These are phyloP conservation scores for Lepas anatifera DNA, from an alignment of 2,888 invertebrate species.

Conservation along the genomic window DNA sequence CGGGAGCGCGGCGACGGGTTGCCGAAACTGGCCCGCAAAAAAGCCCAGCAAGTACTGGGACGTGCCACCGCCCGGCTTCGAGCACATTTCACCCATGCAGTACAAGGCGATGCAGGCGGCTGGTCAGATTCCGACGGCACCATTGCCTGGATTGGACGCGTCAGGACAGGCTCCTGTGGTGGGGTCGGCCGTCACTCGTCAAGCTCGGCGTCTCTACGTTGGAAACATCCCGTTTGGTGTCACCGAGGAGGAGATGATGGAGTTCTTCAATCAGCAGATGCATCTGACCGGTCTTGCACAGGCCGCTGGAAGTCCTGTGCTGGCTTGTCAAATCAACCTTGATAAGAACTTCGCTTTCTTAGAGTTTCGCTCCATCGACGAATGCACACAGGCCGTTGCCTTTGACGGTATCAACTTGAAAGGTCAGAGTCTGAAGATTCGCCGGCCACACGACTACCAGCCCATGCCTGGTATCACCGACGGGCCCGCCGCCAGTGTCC, in stretches of 20 bases:
- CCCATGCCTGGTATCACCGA: slow-evolving; percentile 94
- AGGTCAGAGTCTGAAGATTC: slow-evolving; percentile 93
- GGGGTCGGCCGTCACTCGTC: slow-evolving; percentile 89
- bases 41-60: slow-evolving; percentile 96
- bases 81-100: slow-evolving; percentile 94
- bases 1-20: background rate
- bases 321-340: slow-evolving; percentile 97
- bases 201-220: slow-evolving; percentile 85
- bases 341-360: slow-evolving; percentile 99
- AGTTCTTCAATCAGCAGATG: slow-evolving; percentile 98
- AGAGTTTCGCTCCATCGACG: slow-evolving; percentile 90
- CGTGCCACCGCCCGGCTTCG: slow-evolving; percentile 94
- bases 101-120: slow-evolving; percentile 62
- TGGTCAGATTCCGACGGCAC: slow-evolving; percentile 65
- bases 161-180: slow-evolving; percentile 47
- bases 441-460: slow-evolving; percentile 95
- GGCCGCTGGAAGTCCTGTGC: slow-evolving; percentile 95
- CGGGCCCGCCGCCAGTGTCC: slow-evolving; percentile 42
- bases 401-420: slow-evolving; percentile 99
- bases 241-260: slow-evolving; percentile 97
- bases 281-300: slow-evolving; percentile 91
- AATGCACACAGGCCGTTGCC: slow-evolving; percentile 98
- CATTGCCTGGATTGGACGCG: background rate
- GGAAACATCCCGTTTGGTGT: slow-evolving; percentile 99
- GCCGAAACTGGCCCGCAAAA: slow-evolving; percentile 55